These are phyloP conservation scores for Erythrolamprus reginae DNA, from an alignment of 2,113 vertebrate genomes.

Conservation along the genomic window DNA sequence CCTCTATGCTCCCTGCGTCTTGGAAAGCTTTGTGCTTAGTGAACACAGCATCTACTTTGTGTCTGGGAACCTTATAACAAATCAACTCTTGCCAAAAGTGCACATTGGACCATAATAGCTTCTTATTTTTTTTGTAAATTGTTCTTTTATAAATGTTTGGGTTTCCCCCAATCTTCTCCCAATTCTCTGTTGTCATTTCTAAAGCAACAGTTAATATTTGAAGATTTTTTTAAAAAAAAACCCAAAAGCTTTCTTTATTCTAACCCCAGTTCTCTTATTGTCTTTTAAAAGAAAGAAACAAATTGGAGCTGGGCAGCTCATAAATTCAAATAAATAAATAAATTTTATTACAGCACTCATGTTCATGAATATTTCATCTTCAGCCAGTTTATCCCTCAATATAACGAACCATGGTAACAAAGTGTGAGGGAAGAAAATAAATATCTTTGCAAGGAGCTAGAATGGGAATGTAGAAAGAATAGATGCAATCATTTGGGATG, in stretches of 20 bases:
- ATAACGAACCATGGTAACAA: conserved; percentile 71
- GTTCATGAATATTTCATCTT: conserved; percentile 73
- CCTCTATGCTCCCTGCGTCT: conserved; percentile 75
- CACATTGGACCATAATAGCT: conserved; percentile 72
- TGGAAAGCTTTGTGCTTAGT: conserved; percentile 77
- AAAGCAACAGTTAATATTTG: conserved; percentile 47
- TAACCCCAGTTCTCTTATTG: conserved; percentile 5
- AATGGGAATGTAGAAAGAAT: conserved; percentile 54
- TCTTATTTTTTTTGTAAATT: conserved; percentile 69
- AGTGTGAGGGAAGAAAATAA: conserved; percentile 63
- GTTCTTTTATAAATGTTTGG: conserved; percentile 59
- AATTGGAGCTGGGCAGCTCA: background rate
- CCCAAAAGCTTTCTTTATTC: conserved; percentile 51
- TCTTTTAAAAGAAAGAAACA: background rate
- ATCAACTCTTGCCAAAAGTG: conserved; percentile 79
- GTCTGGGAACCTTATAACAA: conserved; percentile 81
- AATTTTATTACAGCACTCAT: conserved; percentile 62
- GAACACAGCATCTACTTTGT: conserved; percentile 82
- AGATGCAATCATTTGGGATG: conserved; percentile 45
- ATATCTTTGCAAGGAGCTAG: conserved; percentile 61
- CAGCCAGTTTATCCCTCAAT: conserved; percentile 68
- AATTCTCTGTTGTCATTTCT: conserved; percentile 41
- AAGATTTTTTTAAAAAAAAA: conserved; percentile 23
- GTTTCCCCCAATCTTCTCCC: conserved; percentile 36
- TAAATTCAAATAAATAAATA: background rate